Evolutionary conservation across 2,888 invertebrate genomes (phyloP), one percentile per base, ranked within the genome.

Genomic region (Hoplodrina ambigua): DNA sequence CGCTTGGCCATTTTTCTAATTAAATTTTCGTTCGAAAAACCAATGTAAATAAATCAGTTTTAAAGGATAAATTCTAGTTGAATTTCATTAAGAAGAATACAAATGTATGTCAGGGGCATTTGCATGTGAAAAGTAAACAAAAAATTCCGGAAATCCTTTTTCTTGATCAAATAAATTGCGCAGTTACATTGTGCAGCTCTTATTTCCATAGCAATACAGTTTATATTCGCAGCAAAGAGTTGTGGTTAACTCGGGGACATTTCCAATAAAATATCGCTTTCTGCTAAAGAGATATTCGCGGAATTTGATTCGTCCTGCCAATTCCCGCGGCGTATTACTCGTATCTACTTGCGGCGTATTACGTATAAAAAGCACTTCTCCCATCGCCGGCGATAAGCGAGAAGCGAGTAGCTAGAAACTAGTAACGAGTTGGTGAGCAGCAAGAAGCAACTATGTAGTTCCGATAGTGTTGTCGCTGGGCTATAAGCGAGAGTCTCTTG

Each of bases 191-290:
- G 54, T n/a, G 6, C 8, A 55, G 53, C 13, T 11, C 25, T 46
- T 62, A 57, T 25, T 6, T 0, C 4, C n/a, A 2, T 46, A 53
- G 1, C 2, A 10, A 64, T 58, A 68, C 13, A 64, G 19, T 19
- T 49, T 44, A 33, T 33, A 68, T 33, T 75, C 33, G 37, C 44
- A 46, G 7, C 8, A 64, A 44, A 41, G 17, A 37, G 13, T 30
- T 17, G 33, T 44, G 60, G 49, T 50, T 19, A 44, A 55, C 49
- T 8, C 44, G 2, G 33, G 10, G 49, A 63, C 8, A 70, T 62
- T 69, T 63, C 59, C 75, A 82, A 73, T 78, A 75, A 71, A 72
- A 67, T 72, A 65, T 58, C 68, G 55, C 37, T 70, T 69, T 58
- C 55, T 63, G 20, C 11, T 30, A 25, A 46, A 56, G 54, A 63